Percentiles rank a stretch among this genome's conserved stretches.
phyloP scores from a whole-genome alignment of 2,888 invertebrate species.

The Coremacera marginata region DNA sequence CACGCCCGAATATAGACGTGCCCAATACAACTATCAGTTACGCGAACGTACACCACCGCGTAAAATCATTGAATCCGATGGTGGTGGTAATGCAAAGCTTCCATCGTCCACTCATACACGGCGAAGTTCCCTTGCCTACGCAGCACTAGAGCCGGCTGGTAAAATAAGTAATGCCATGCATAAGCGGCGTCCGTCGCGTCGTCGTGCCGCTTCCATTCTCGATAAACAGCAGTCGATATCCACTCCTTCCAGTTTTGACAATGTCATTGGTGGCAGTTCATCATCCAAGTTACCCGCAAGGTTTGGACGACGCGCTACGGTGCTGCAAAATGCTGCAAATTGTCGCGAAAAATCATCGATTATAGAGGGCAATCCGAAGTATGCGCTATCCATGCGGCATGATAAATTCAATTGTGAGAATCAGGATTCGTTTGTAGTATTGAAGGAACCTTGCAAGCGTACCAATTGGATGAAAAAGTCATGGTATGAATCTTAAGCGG shows the following conservation, averaged over 20 bases:
- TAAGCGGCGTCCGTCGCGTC: conserved; percentile 54
- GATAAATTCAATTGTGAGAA: conserved; percentile 54
- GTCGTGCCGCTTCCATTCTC: conserved; percentile 49
- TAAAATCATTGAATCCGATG: conserved; percentile 44
- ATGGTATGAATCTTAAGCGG: conserved; percentile 64
- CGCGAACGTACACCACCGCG: conserved; percentile 59
- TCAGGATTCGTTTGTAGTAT: conserved; percentile 64
- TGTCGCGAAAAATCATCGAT: conserved; percentile 62
- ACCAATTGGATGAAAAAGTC: conserved; percentile 67
- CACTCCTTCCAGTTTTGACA: conserved; percentile 56
- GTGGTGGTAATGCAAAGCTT: conserved; percentile 30
- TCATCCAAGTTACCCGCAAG: conserved; percentile 53
- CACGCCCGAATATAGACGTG: conserved; percentile 67
- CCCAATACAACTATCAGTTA: conserved; percentile 65
- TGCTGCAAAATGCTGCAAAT: conserved; percentile 58
- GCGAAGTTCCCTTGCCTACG: conserved; percentile 51
- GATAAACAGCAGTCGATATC: conserved; percentile 49
- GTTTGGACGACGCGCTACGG: conserved; percentile 65
- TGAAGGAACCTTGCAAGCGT: conserved; percentile 65
- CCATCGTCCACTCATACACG: conserved; percentile 40
- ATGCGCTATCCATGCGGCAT: conserved; percentile 54
- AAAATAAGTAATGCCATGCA: conserved; percentile 39
- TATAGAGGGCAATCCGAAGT: conserved; percentile 65
- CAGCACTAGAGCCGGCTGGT: conserved; percentile 47
- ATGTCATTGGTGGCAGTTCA: conserved; percentile 50